These are phyloP conservation scores for Lophotriccus pileatus DNA, from an alignment of 2,797 vertebrate genomes.

Conservation along the genomic window DNA sequence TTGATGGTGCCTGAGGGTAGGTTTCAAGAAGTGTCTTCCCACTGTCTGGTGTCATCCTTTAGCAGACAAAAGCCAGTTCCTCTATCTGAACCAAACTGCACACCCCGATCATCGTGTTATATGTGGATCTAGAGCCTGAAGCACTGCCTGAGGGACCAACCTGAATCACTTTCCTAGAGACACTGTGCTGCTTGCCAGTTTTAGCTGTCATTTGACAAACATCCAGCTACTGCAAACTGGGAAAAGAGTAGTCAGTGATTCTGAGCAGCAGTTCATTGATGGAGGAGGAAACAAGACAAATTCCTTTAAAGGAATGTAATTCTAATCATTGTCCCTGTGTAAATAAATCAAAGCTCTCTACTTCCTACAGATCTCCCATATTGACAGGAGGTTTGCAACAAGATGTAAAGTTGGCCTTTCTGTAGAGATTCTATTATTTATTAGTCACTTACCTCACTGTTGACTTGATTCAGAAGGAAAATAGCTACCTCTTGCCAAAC, in stretches of 20 bases:
- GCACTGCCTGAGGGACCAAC: neutral
- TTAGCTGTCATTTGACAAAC: neutral
- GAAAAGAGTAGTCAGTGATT: neutral
- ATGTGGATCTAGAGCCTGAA: neutral
- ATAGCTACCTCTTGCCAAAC: neutral
- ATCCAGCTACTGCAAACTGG: neutral
- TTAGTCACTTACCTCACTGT: neutral
- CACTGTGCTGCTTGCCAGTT: neutral
- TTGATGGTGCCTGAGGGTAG: neutral
- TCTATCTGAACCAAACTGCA: neutral
- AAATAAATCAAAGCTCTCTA: neutral
- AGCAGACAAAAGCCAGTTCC: neutral
- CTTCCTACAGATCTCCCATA: neutral
- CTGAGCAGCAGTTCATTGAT: neutral
- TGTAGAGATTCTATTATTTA: neutral
- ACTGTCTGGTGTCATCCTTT: neutral
- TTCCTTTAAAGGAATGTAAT: neutral
- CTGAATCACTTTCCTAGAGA: neutral
- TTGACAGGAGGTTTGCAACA: neutral
- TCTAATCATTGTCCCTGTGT: neutral
- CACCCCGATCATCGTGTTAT: neutral
- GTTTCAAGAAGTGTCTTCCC: neutral
- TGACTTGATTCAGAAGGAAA: neutral
- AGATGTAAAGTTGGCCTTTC: neutral
- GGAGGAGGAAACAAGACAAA: neutral